phyloP scores from a whole-genome alignment of 2,888 invertebrate genomes.

The Cryptus viduatorius region DNA sequence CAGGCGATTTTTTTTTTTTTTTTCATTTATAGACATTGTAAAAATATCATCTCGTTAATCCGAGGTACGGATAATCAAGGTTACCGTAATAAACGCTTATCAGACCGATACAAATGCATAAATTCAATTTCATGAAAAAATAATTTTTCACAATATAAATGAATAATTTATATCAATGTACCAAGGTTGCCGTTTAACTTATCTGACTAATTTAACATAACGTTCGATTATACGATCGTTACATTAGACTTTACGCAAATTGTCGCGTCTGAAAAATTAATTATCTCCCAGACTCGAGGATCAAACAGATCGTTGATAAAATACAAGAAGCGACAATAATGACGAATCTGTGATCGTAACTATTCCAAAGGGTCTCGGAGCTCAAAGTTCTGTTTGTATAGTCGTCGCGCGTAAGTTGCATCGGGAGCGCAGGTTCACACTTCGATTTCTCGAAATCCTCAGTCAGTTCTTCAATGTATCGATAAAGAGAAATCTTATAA shows the following conservation, averaged over 20 bases:
- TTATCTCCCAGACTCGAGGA: not conserved
- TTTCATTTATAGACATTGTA: too few relatives aligned
- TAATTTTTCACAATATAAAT: too few relatives aligned
- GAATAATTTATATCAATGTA: too few relatives aligned
- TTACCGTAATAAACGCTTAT: too few relatives aligned
- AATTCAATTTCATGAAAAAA: too few relatives aligned
- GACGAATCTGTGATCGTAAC: constrained; percentile 7
- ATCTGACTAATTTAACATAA: not conserved
- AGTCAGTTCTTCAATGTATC: not conserved
- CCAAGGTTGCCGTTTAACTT: too few relatives aligned
- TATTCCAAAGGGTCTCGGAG: not conserved
- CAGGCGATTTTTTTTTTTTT: too few relatives aligned
- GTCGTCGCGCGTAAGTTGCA: not conserved
- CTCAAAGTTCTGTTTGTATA: constrained; percentile 14
- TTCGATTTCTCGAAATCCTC: constrained; percentile 5
- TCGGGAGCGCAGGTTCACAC: not conserved
- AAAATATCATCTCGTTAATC: too few relatives aligned
- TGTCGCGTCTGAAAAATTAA: not conserved
- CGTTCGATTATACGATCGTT: not conserved
- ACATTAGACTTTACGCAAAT: not conserved
- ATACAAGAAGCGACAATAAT: not conserved
- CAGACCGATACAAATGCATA: too few relatives aligned
- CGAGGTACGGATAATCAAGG: too few relatives aligned
- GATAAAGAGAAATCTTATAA: not conserved
- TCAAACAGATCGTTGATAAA: not conserved